Evolutionary conservation across 2,888 invertebrate species (phyloP).

Genomic region (Machimus atricapillus): DNA sequence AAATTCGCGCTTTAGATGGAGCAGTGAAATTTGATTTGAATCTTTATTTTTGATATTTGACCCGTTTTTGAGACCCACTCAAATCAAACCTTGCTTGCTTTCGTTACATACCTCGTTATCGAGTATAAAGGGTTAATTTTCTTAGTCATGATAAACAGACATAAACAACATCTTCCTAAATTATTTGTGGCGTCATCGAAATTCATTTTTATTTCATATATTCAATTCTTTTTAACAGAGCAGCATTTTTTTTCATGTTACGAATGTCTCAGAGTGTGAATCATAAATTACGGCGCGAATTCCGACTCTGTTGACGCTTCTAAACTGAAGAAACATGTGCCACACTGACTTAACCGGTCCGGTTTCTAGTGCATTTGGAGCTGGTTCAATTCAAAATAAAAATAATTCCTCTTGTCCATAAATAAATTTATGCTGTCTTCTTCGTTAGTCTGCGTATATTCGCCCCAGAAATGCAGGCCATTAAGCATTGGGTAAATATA

Average conservation of each 20-base stretch:
- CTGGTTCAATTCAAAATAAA: not conserved
- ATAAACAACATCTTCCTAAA: not conserved
- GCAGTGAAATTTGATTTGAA: too few relatives aligned
- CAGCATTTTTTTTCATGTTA: conserved; percentile 4
- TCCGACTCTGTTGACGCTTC: conserved; percentile 46
- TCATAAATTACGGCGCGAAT: conserved; percentile 28
- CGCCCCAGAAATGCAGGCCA: not conserved
- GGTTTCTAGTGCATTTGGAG: not conserved
- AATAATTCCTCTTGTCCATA: not conserved
- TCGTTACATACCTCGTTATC: not conserved
- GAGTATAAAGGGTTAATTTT: not conserved
- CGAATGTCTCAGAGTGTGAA: conserved; percentile 12
- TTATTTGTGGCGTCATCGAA: not conserved
- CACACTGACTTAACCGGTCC: conserved; percentile 44
- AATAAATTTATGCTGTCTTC: not conserved
- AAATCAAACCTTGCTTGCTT: not conserved
- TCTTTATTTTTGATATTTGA: not conserved
- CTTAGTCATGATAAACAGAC: not conserved
- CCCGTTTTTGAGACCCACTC: not conserved
- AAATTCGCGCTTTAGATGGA: too few relatives aligned
- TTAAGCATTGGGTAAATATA: not conserved
- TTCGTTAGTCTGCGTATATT: not conserved
- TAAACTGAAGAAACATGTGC: conserved; percentile 46
- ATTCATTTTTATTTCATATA: not conserved
- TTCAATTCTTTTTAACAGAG: not conserved